Base-by-base conservation (phyloP, 92 coral and sea anemone genomes). In the Siderastrea radians region DNA sequence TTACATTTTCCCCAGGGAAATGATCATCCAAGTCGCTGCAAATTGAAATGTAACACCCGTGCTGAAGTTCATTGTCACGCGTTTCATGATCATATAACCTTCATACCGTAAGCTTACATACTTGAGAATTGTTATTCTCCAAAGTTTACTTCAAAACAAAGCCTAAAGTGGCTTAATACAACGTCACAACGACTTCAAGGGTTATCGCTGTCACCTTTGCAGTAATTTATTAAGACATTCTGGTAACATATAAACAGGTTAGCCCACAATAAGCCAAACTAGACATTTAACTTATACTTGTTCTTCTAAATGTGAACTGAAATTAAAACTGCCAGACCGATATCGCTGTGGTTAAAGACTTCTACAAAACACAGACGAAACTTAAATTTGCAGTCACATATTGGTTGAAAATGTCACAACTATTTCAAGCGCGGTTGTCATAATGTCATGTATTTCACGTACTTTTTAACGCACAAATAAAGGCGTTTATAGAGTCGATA, bases 391-490 rank as follows among this genome's bases (percentile, higher is more conserved):
- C 12, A 58, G 16, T 54, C 51, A 75, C 49, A 57, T 6, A 55
- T 38, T 17, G 3, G 2, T 13, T 11, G 51, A 76, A 59, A 3
- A 13, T 77, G 54, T 58, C 43, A 77, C 68, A 45, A 38, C 68
- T 77, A 58, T 77, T 77, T 58, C 16, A 59, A 63, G 81, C 55
- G 51, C 52, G 81, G 48, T 77, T 77, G 67, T 68, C 48, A 68
- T 19, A 60, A 17, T 60, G 14, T 60, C 14, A 16, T 52, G 8
- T 74, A 74, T 53, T 74, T 53, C 79, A 74, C 19, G 79, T 53
- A 74, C 17, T n/a, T 10, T 17, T 47, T 26, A 10, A 8, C 10
- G 82, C 46, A 76, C 80, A 75, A 75, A 75, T 52, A 52, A 47
- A 14, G 49, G 49, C 17, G 12, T 26, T 2, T 8, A 60, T 15